Conservation (phyloP, 2,797 vertebrate genomes). For the Danio jaintianensis region DNA sequence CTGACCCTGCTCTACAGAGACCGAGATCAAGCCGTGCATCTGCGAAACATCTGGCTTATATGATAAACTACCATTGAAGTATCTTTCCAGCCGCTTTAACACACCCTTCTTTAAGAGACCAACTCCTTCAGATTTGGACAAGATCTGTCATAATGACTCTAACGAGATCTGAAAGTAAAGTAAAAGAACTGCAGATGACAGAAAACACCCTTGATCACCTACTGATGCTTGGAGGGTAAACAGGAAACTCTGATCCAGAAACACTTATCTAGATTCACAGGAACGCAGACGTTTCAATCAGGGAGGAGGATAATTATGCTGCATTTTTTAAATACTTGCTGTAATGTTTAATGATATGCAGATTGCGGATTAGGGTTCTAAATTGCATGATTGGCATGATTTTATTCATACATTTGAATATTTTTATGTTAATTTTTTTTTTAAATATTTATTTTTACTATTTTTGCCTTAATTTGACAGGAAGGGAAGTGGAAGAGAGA, state of each 20-base stretch:
- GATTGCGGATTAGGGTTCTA: slow-evolving; percentile 4
- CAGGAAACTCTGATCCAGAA: slow-evolving; percentile 39
- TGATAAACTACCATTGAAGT: slow-evolving; percentile 15
- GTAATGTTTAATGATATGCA: slow-evolving; percentile 34
- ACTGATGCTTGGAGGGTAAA: slow-evolving; percentile 30
- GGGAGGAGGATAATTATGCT: slow-evolving; percentile 21
- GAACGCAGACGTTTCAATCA: slow-evolving; percentile 30
- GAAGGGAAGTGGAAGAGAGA: too few species aligned
- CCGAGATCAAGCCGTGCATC: slow-evolving; percentile 9
- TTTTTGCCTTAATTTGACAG: too few species aligned
- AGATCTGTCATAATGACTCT: slow-evolving; percentile 19
- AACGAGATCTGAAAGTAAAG: background rate
- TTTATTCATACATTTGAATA: background rate
- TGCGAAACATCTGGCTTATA: slow-evolving; percentile 31
- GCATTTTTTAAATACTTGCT: slow-evolving; percentile 47
- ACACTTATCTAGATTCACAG: slow-evolving; percentile 43
- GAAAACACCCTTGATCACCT: background rate
- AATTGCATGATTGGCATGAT: background rate
- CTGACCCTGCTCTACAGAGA: slow-evolving; percentile 14
- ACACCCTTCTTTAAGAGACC: slow-evolving; percentile 7
- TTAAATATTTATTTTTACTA: too few species aligned
- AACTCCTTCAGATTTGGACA: slow-evolving; percentile 19
- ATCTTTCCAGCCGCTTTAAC: slow-evolving; percentile 24
- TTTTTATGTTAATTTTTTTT: too few species aligned
- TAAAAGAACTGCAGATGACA: background rate